These are phyloP conservation scores for Chrysolina americana DNA, from an alignment of 2,888 invertebrate genomes.

Conservation along the genomic window DNA sequence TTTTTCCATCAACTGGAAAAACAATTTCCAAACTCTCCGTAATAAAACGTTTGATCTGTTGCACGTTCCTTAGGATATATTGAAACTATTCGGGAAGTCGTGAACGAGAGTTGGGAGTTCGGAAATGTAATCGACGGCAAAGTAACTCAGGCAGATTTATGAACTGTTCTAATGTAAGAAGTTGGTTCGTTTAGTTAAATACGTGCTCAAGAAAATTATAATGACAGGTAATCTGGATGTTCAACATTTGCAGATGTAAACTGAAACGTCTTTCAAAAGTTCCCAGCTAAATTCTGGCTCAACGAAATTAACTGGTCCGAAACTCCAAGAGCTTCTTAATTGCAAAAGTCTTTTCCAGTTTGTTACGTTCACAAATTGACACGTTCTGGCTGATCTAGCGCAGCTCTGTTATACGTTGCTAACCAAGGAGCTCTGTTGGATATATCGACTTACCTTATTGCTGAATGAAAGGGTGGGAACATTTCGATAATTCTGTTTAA, in stretches of 20 bases:
- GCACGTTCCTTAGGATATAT: conserved; percentile 48
- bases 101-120: conserved; percentile 45
- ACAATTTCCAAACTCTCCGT: conserved; percentile 36
- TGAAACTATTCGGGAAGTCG: conserved; percentile 48
- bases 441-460: not conserved
- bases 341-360: conserved; percentile 68
- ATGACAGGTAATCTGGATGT: conserved; percentile 62
- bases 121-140: conserved; percentile 55
- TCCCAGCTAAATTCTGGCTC: conserved; percentile 48
- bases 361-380: conserved; percentile 69
- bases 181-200: conserved; percentile 60
- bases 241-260: conserved; percentile 58
- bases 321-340: conserved; percentile 64
- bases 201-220: conserved; percentile 61
- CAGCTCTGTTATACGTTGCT: not conserved
- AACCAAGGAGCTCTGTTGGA: conserved; percentile 2
- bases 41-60: conserved; percentile 54
- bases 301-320: conserved; percentile 60
- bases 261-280: conserved; percentile 55
- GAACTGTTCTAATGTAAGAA: conserved; percentile 60
- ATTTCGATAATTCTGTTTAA: no score
- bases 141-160: conserved; percentile 59
- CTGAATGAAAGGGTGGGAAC: not conserved
- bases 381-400: conserved; percentile 58
- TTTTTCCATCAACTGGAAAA: conserved; percentile 7